A percentile compares a stretch with the other conserved stretches of the same genome.
Conservation (phyloP, 2,888 invertebrate species). For the Diarsia mendica region DNA sequence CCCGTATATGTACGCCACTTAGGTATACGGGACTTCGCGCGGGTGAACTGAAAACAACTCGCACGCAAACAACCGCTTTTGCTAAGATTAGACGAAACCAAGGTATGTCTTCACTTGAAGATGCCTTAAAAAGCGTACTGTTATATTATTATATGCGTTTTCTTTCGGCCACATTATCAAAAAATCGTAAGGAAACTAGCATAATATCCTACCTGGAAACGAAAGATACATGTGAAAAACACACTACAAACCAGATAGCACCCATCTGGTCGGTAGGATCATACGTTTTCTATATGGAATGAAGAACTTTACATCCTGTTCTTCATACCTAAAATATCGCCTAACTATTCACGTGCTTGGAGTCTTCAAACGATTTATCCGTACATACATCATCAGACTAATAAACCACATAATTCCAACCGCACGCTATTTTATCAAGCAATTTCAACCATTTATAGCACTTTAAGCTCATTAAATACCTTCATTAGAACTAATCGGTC, state of each 20-base stretch:
- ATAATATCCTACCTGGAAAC: background rate
- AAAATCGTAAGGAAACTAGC: background rate
- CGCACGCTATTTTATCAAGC: slow-evolving; percentile 17
- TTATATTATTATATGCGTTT: no score
- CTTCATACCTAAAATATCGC: background rate
- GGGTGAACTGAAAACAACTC: background rate
- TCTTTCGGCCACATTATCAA: background rate
- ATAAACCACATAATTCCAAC: slow-evolving; percentile 7
- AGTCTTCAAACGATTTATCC: slow-evolving; percentile 27
- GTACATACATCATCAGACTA: background rate
- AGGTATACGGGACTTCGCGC: no score
- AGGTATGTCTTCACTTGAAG: no score
- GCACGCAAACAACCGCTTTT: background rate
- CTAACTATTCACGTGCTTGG: background rate
- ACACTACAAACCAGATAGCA: background rate
- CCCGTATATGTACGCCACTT: no score
- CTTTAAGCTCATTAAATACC: slow-evolving; percentile 42
- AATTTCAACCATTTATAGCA: slow-evolving; percentile 39
- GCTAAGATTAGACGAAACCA: background rate
- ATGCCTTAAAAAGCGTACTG: background rate
- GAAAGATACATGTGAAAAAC: background rate
- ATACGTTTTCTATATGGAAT: background rate
- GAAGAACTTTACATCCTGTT: background rate
- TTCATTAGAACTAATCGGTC: slow-evolving; percentile 40
- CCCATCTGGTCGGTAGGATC: background rate